Conservation (phyloP, 2,797 vertebrate genomes). For the Todus mexicanus region DNA sequence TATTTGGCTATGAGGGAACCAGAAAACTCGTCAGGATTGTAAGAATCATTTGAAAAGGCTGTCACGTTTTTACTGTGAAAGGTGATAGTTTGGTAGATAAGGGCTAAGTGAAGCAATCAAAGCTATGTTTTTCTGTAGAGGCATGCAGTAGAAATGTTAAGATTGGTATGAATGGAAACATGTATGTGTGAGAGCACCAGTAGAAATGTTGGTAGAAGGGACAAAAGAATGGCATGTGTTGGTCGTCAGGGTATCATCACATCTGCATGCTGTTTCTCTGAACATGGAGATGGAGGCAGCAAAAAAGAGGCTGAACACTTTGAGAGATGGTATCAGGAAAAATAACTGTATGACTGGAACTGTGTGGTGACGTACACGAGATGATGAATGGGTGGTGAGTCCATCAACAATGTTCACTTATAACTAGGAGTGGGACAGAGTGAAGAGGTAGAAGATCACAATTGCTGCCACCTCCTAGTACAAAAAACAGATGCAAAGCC, state of each 20-base stretch:
- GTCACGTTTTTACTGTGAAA: neutral
- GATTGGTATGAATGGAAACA: neutral
- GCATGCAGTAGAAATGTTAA: neutral
- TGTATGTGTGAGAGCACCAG: neutral
- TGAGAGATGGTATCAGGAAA: neutral
- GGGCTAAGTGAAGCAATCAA: neutral
- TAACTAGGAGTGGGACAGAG: neutral
- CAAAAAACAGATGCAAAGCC: neutral
- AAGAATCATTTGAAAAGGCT: neutral
- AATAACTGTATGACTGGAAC: neutral
- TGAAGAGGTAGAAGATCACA: neutral
- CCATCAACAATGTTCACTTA: neutral
- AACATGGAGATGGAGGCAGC: neutral
- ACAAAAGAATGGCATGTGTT: neutral
- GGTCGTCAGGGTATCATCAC: neutral
- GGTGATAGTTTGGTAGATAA: neutral
- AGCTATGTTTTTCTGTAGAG: neutral
- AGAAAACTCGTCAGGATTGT: neutral
- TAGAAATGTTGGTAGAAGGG: neutral
- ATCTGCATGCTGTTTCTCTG: neutral
- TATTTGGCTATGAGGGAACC: neutral
- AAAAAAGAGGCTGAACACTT: neutral
- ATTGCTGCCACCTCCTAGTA: neutral
- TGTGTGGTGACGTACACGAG: neutral
- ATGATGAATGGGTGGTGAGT: neutral